These are phyloP conservation scores for Scaptomyza pallida DNA, from an alignment of 1,140 invertebrate genomes.

Conservation along the genomic window DNA sequence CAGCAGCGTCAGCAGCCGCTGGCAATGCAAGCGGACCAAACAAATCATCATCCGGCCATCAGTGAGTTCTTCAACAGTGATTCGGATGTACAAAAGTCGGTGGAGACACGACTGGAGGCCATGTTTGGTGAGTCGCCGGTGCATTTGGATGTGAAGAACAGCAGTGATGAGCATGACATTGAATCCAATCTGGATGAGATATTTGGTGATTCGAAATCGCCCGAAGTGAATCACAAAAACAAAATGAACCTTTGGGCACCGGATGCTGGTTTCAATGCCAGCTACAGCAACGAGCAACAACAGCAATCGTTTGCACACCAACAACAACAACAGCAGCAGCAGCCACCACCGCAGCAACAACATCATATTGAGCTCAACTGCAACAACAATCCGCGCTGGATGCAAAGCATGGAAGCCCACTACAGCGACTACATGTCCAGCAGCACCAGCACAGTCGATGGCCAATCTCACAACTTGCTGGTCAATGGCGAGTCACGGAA, in stretches of 20 bases:
- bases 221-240: conserved; percentile 53
- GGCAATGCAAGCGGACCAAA: conserved; percentile 55
- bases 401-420: conserved; percentile 80
- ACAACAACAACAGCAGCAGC: conserved; percentile 42
- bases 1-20: conserved; percentile 73
- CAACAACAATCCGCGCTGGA: conserved; percentile 78
- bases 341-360: conserved; percentile 52
- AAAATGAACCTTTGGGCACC: conserved; percentile 71
- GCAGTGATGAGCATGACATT: conserved; percentile 71
- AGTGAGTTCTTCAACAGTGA: conserved; percentile 79
- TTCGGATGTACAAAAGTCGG: conserved; percentile 81
- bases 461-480: conserved; percentile 37
- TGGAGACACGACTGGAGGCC: conserved; percentile 81
- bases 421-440: conserved; percentile 70
- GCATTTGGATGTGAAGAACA: conserved; percentile 71
- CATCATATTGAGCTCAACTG: conserved; percentile 78
- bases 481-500: conserved; percentile 69
- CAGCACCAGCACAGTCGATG: conserved; percentile 47
- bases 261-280: conserved; percentile 53
- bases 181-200: conserved; percentile 81
- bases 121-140: conserved; percentile 83
- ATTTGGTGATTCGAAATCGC: conserved; percentile 78
- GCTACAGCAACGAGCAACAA: conserved; percentile 42
- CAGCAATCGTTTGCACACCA: conserved; percentile 35
- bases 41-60: conserved; percentile 69